These are phyloP conservation scores for Enteromius fasciolatus DNA, from an alignment of 2,797 vertebrate species.

Conservation along the genomic window DNA sequence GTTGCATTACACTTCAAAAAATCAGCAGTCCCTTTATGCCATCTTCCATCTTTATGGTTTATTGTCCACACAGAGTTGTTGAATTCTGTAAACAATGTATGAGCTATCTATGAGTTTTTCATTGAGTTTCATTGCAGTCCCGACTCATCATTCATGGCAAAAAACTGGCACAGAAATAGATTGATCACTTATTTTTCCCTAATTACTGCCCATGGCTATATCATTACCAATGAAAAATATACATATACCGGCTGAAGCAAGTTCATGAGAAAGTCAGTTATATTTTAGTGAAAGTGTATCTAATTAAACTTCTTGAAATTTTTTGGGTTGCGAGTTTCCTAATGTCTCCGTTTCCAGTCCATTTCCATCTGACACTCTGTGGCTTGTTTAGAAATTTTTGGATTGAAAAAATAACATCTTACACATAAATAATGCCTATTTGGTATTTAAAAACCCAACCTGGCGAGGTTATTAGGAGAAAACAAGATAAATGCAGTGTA, in stretches of 20 bases:
- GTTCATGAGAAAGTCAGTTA: not conserved
- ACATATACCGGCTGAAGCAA: not conserved
- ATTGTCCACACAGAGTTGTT: not conserved
- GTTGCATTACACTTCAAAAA: not conserved
- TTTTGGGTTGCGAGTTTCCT: not conserved
- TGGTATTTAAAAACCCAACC: not conserved
- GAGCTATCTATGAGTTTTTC: not conserved
- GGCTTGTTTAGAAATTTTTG: not conserved
- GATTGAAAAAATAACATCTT: not conserved
- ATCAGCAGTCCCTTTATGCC: not conserved
- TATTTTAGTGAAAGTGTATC: constrained; percentile 2
- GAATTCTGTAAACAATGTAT: not conserved
- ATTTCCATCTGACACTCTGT: not conserved
- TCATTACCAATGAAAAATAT: not conserved
- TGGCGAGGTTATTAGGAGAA: not conserved
- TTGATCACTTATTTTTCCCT: not conserved
- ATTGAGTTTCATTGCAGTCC: not conserved
- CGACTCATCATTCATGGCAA: not conserved
- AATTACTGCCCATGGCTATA: constrained; percentile 6
- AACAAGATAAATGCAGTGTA: not conserved
- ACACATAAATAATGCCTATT: not conserved
- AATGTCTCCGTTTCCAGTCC: not conserved
- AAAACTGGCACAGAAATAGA: not conserved
- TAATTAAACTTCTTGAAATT: not conserved
- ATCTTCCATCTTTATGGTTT: not conserved